Evolutionary conservation across 2,113 vertebrate genomes (phyloP), one percentile per base, ranked within the genome.

Genomic region (Verasper variegatus): DNA sequence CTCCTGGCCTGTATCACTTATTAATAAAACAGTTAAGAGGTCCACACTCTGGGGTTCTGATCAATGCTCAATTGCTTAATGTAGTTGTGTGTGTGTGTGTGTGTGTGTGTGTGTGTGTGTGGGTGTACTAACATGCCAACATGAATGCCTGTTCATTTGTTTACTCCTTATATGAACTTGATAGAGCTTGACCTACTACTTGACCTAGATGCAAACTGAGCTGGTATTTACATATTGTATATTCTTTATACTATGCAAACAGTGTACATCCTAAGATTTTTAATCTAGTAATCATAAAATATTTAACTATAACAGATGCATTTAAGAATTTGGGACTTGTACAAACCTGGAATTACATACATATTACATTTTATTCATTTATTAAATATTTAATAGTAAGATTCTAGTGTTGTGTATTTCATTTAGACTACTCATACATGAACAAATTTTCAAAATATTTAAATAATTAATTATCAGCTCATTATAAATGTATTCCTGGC

Each of bases 31-130:
- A 76, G 81, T 71, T 81, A 75, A 83, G 76, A 82, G 84, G 76
- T 74, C 62, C 45, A 35, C 69, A 80, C 86, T 86, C 84, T 54
- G 55, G 75, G 76, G 86, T 63, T 71, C 58, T 86, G 85, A 91
- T 92, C 89, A 84, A 86, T 93, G 80, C 71, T 80, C 73, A 92
- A 86, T 84, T 3, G 20, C 71, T 87, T 84, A 88, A 78, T 69
- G 76, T 65, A 70, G 62, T 66, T 74, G 15, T 14, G 72, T 76
- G 23, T 21, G 55, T 9, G 14, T 72, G 31, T 76, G 54, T 73
- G 31, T 7, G 31, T 31, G 31, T 31, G 31, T 31, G 31, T 31
- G 31, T 31, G 52, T 74, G 61, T 73, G 21, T 59, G 61, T 26
- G 40, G 37, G 21, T 58, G 69, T n/a, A 52, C 12, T 20, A 3